Percentiles rank a stretch among this genome's conserved stretches.
Evolutionary conservation across 2,113 vertebrate species (phyloP).

Genomic region (Gallinago jamesoni): DNA sequence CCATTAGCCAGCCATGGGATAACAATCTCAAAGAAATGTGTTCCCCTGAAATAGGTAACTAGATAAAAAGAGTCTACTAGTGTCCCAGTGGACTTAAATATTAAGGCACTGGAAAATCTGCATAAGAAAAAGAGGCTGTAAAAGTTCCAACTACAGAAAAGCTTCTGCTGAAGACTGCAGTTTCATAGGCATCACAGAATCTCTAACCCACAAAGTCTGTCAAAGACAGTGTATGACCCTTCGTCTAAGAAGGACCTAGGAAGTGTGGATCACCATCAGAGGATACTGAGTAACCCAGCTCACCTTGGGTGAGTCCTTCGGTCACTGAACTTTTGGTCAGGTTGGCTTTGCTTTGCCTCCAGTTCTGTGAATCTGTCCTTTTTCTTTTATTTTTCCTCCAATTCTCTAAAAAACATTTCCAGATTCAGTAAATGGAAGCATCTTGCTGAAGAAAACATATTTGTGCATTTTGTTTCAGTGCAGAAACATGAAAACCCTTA

Average conservation of each 20-base stretch:
- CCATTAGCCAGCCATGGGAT: not conserved
- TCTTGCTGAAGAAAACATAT: not conserved
- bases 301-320: not conserved
- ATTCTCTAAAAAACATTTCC: not conserved
- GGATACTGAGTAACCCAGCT: not conserved
- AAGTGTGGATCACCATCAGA: not conserved
- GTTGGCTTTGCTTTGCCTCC: not conserved
- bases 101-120: not conserved
- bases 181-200: not conserved
- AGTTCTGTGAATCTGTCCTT: not conserved
- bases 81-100: not conserved
- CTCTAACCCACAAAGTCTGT: not conserved
- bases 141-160: not conserved
- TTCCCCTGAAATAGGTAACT: not conserved
- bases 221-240: not conserved
- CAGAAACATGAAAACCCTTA: not conserved
- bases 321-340: not conserved
- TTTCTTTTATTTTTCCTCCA: not conserved
- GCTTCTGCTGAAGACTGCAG: not conserved
- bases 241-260: not conserved
- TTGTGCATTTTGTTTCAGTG: not conserved
- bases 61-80: not conserved
- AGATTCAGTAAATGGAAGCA: not conserved
- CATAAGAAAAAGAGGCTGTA: not conserved
- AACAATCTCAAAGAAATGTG: not conserved